Conservation (phyloP, 2,888 invertebrate species). For the Caenorhabditis angaria region DNA sequence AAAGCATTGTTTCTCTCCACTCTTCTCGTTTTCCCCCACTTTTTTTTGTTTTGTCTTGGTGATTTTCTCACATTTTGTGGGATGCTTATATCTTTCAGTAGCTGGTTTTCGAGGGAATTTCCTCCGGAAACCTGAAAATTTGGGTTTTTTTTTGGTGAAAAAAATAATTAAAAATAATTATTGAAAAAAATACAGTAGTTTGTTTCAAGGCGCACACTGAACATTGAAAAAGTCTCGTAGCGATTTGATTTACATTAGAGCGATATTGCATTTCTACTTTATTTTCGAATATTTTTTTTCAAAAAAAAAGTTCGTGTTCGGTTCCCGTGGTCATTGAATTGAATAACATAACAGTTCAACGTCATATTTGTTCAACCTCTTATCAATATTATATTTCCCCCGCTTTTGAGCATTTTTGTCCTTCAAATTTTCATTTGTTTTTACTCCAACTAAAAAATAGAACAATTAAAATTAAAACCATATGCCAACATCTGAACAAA, state of each 20-base stretch:
- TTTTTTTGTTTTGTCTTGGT: too few species aligned
- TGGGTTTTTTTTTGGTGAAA: too few species aligned
- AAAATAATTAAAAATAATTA: too few species aligned
- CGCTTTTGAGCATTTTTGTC: background rate
- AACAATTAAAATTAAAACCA: conserved; percentile 1
- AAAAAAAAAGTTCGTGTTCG: too few species aligned
- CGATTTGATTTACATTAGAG: background rate
- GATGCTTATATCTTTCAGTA: background rate
- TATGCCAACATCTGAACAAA: conserved; percentile 9
- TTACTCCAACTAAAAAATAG: background rate
- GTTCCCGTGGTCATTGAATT: too few species aligned
- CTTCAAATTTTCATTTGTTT: background rate
- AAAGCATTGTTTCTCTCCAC: background rate
- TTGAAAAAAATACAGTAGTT: background rate
- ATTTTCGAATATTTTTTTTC: background rate
- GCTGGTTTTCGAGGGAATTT: background rate
- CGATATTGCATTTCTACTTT: background rate
- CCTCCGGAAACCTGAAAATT: too few species aligned
- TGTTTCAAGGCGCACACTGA: background rate
- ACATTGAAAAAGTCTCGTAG: too few species aligned
- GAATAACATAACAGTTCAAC: too few species aligned
- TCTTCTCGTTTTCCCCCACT: conserved; percentile 1
- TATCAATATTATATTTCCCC: too few species aligned
- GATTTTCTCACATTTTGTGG: conserved; percentile 5
- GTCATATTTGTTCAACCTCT: too few species aligned